Evolutionary conservation across 2,888 invertebrate genomes (phyloP), one percentile per base, ranked within the genome.

Genomic region (Kryphioiulus occultus): DNA sequence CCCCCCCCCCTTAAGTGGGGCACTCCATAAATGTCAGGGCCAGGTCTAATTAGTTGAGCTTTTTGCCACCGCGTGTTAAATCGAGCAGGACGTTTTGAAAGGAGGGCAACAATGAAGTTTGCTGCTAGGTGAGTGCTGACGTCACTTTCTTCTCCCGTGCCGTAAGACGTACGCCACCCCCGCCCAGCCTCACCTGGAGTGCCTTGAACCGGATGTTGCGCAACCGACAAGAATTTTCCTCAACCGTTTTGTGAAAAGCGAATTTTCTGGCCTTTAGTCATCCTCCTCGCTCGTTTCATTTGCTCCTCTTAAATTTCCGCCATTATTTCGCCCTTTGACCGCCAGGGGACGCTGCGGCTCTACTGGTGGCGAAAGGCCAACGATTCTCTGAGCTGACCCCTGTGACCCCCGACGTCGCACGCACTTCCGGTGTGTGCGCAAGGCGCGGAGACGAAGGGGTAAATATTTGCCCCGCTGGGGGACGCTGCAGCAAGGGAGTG

Each of bases 181-280:
- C 59, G 53, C 53, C 53, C 53, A 15, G 47, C 47, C 47, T 47
- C 47, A 47, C 59, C n/a, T 7, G 59, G 59, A 59, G 59, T 59
- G n/a, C 59, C 59, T 59, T 59, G 59, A 59, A 59, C 59, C 59
- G 59, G 59, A 59, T 59, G 59, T 59, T 59, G 59, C n/a, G 59
- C n/a, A 59, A 59, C 59, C 59, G n/a, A n/a, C n/a, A 5, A 22
- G 59, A 59, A 59, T 59, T 59, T 59, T 59, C 22, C 22, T 22
- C 59, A 1, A 10, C 59, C 5, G n/a, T n/a, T 5, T 59, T 59
- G n/a, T 59, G 4, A 59, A 59, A 59, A 59, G 22, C 10, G 59
- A 59, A 59, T 59, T 59, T 10, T 59, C n/a, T 59, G 15, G n/a
- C 17, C 59, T 59, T 22, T 59, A n/a, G 59, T 59, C 59, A 59